These are phyloP conservation scores for Harpalus rufipes DNA, from an alignment of 2,888 invertebrate species.

Conservation along the genomic window DNA sequence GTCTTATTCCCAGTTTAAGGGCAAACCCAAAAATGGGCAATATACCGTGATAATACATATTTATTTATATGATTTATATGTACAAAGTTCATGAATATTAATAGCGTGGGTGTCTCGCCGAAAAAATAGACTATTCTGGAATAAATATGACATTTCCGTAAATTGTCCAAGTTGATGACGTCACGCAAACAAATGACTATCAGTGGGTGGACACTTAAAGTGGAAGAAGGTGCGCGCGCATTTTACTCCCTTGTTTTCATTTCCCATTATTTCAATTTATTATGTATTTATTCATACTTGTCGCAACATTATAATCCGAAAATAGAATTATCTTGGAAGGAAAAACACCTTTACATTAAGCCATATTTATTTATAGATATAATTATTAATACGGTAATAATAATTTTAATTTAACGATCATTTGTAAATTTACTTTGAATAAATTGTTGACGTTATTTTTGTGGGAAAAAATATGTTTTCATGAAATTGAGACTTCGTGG, in stretches of 20 bases:
- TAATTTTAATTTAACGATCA: too few relatives aligned
- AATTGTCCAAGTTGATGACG: slow-evolving; percentile 31
- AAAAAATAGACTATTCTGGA: neutral
- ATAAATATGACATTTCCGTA: slow-evolving; percentile 33
- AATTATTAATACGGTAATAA: neutral
- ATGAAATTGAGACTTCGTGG: neutral
- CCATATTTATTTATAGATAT: neutral
- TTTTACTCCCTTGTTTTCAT: slow-evolving; percentile 3
- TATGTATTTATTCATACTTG: neutral
- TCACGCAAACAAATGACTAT: slow-evolving; percentile 6
- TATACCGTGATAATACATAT: too few relatives aligned
- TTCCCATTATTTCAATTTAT: slow-evolving; percentile 2
- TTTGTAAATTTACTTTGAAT: too few relatives aligned
- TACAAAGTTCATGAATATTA: neutral
- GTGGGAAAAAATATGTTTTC: too few relatives aligned
- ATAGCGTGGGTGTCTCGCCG: neutral
- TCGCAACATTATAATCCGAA: neutral
- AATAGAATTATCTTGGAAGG: neutral
- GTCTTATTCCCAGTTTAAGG: too few relatives aligned
- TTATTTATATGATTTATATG: too few relatives aligned
- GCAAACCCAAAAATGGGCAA: too few relatives aligned
- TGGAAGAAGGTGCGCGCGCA: slow-evolving; percentile 11
- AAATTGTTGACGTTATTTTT: too few relatives aligned
- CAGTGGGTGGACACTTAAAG: slow-evolving; percentile 11
- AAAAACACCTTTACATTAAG: neutral